A percentile compares a stretch with the other conserved stretches of the same genome.
phyloP scores from a whole-genome alignment of 2,888 invertebrate genomes.

The Spodoptera exigua region DNA sequence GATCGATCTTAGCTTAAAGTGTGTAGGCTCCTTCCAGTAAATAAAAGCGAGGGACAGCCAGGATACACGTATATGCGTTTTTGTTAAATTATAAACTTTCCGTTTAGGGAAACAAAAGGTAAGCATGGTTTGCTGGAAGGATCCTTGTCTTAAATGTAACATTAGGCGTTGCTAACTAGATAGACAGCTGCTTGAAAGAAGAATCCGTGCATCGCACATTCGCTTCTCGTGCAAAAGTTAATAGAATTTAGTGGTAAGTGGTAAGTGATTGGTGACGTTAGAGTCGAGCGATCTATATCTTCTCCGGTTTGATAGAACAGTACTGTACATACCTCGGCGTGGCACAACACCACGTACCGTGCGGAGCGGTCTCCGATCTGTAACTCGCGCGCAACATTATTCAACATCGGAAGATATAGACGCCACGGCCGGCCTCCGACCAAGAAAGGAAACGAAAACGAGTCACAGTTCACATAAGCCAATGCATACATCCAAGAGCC shows the following conservation, averaged over 20 bases:
- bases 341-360: constrained; percentile 62
- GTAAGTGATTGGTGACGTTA: constrained; percentile 83
- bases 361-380: constrained; percentile 61
- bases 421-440: constrained; percentile 82
- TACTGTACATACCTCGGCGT: constrained; percentile 71
- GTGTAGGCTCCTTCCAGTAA: constrained; percentile 82
- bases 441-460: constrained; percentile 89
- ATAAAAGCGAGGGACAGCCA: constrained; percentile 47
- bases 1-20: constrained; percentile 84
- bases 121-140: constrained; percentile 73
- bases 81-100: constrained; percentile 32
- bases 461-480: constrained; percentile 89
- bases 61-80: background rate
- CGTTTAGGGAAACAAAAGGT: constrained; percentile 37
- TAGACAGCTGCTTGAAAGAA: constrained; percentile 89
- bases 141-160: constrained; percentile 84
- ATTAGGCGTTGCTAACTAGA: constrained; percentile 88
- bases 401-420: constrained; percentile 82
- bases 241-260: constrained; percentile 82
- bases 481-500: constrained; percentile 90
- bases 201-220: constrained; percentile 89
- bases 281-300: constrained; percentile 87
- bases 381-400: constrained; percentile 65
- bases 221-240: constrained; percentile 88
- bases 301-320: constrained; percentile 64